Evolutionary conservation across 2,888 invertebrate species (phyloP).

Genomic region (Drosophila fungiperda): DNA sequence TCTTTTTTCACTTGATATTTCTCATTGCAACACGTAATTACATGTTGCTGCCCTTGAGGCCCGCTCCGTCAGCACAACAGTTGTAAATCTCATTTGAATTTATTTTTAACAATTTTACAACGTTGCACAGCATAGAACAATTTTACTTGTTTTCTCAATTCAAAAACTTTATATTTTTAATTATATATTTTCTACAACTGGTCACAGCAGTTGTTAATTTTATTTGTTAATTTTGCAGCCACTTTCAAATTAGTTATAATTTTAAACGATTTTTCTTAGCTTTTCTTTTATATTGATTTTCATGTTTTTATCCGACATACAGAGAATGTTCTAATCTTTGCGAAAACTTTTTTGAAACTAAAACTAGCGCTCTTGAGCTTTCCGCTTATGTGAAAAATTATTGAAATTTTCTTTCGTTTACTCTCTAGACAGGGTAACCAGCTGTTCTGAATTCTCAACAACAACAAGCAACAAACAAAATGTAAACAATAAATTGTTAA

Average conservation of each 20-base stretch:
- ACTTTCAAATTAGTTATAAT: constrained; percentile 24
- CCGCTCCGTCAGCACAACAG: constrained; percentile 48
- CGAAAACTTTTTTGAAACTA: constrained; percentile 82
- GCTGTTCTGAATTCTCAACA: constrained; percentile 37
- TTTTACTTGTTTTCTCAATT: background rate
- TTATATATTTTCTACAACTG: background rate
- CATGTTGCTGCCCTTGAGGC: constrained; percentile 67
- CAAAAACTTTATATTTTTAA: background rate
- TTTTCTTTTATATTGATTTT: constrained; percentile 54
- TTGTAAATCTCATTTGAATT: constrained; percentile 66
- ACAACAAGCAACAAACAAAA: background rate
- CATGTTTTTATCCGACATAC: constrained; percentile 28
- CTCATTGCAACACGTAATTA: constrained; percentile 69
- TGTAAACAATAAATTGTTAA: constrained; percentile 33
- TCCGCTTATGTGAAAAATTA: constrained; percentile 69
- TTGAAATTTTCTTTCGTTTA: constrained; percentile 68
- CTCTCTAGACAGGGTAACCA: constrained; percentile 61
- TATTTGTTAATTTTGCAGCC: background rate
- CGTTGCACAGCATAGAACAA: constrained; percentile 32
- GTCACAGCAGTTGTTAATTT: background rate
- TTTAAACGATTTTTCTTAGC: constrained; percentile 42
- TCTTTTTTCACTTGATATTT: constrained; percentile 26
- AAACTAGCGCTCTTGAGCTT: constrained; percentile 65
- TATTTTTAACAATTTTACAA: constrained; percentile 62
- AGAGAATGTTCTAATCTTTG: constrained; percentile 69